These are phyloP conservation scores for Byasa hedistus DNA, from an alignment of 2,888 invertebrate genomes.

Conservation along the genomic window DNA sequence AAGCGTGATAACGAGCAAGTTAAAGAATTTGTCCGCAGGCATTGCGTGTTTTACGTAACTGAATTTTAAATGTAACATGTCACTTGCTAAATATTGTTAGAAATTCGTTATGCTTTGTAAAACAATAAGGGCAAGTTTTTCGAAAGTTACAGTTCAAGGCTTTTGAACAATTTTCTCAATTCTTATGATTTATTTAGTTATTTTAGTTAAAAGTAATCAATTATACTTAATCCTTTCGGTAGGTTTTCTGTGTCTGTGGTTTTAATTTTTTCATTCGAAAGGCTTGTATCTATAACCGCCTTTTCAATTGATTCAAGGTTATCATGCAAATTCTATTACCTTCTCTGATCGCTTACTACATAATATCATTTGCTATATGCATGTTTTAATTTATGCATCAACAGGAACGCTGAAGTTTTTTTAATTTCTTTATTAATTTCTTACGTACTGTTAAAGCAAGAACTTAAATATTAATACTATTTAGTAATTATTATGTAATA, in stretches of 20 bases:
- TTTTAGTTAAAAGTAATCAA: background rate
- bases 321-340: constrained; percentile 56
- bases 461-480: background rate
- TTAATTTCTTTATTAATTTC: constrained; percentile 3
- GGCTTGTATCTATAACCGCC: constrained; percentile 47
- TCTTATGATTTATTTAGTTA: background rate
- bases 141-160: constrained; percentile 12
- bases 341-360: constrained; percentile 49
- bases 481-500: too few relatives aligned
- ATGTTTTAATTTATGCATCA: constrained; percentile 39
- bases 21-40: constrained; percentile 48
- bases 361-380: constrained; percentile 50
- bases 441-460: background rate
- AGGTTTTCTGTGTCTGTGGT: background rate
- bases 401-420: constrained; percentile 24
- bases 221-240: constrained; percentile 9
- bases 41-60: constrained; percentile 66
- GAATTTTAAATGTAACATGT: constrained; percentile 58
- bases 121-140: constrained; percentile 60
- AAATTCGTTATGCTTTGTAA: constrained; percentile 68
- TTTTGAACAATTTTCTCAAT: background rate
- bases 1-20: constrained; percentile 53
- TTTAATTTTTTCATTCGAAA: constrained; percentile 47
- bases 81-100: constrained; percentile 50
- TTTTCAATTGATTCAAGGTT: constrained; percentile 68